Evolutionary conservation across 2,113 vertebrate genomes (phyloP), one percentile per base, ranked within the genome.

Genomic region (Paracanthobrama guichenoti): DNA sequence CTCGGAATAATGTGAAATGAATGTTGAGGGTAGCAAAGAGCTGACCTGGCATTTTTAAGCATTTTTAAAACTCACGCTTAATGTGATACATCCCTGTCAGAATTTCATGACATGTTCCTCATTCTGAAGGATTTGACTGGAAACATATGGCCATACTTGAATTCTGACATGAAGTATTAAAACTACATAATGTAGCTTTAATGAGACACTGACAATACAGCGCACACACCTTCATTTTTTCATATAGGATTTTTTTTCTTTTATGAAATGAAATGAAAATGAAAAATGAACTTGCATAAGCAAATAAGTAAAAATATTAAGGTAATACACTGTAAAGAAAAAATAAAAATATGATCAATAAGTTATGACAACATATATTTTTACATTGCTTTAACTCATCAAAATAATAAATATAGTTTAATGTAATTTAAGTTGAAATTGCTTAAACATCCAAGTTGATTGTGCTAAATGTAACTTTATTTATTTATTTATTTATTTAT

Each of bases 41-140:
- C 79, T 85, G 86, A 84, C 66, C 50, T 16, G 59, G 79, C 83
- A 26, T 78, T 84, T 79, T 85, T 77, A 62, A 64, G 76, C 67
- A 57, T 35, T 42, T 67, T 64, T 55, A 72, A 69, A 76, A 53
- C 50, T 76, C 48, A 31, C 7, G 44, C 71, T 77, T 60, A 55
- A 78, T 48, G 62, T 79, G 39, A 84, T 69, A 76, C 79, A 75
- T 75, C 60, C 59, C 24, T 50, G 50, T 77, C 28, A 44, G 16
- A 22, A 26, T 67, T 22, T 71, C 28, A 24, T 80, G 60, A 80
- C 76, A 48, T 62, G 14, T 81, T 84, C 59, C 60, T 48, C 14
- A 10, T 57, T 75, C 16, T 7, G 22, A 59, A 50, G 28, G 26
- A 75, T 87, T 78, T 48, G 60, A 84, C 77, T n/a, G 78, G 66